phyloP scores from a whole-genome alignment of 2,113 vertebrate genomes.

The Astur gentilis region DNA sequence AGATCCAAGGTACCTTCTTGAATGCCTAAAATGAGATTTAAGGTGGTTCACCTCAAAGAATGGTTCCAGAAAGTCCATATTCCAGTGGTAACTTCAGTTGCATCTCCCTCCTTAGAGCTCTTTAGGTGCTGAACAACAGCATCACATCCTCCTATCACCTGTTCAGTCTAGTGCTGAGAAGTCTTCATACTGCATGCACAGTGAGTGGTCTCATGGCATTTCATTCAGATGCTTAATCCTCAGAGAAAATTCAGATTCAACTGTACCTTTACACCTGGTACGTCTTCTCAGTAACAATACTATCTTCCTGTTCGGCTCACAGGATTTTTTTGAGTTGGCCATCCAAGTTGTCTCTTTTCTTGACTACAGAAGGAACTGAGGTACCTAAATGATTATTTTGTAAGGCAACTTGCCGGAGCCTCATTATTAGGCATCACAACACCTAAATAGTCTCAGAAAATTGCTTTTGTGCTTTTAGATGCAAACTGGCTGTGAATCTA shows the following conservation, averaged over 20 bases:
- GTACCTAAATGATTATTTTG: not conserved
- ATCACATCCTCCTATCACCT: not conserved
- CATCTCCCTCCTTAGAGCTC: not conserved
- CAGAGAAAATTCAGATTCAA: not conserved
- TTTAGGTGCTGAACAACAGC: not conserved
- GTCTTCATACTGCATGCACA: accelerated
- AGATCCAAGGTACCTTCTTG: not conserved
- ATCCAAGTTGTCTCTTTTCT: not conserved
- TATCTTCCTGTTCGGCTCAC: not conserved
- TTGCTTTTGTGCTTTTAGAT: not conserved
- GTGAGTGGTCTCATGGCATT: accelerated
- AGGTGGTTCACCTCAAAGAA: not conserved
- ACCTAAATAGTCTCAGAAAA: not conserved
- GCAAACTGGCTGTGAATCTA: not conserved
- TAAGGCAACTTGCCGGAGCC: accelerated
- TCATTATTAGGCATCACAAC: not conserved
- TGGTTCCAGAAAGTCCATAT: not conserved
- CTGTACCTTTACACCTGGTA: not conserved
- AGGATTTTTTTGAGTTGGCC: not conserved
- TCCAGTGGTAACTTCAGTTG: not conserved
- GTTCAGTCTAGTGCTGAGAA: not conserved
- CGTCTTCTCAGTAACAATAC: too few species aligned
- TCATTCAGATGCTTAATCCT: not conserved
- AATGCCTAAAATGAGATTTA: not conserved
- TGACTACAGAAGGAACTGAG: not conserved